Evolutionary conservation across 2,113 vertebrate genomes (phyloP).

Genomic region (Microtus montanus): DNA sequence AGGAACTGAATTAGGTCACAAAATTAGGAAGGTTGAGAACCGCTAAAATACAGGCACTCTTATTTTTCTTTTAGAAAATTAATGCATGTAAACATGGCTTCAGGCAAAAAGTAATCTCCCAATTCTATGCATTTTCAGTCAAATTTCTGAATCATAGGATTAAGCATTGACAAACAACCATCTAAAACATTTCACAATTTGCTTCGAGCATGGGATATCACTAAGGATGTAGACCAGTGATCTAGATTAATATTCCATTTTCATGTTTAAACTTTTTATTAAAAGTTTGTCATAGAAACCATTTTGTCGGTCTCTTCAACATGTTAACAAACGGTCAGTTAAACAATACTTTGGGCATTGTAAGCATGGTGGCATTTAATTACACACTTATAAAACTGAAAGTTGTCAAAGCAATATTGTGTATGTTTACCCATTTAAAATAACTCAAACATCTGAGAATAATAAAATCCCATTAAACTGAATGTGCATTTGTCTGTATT

Average conservation of each 20-base stretch:
- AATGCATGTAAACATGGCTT: constrained; percentile 56
- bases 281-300: constrained; percentile 66
- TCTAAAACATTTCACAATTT: constrained; percentile 72
- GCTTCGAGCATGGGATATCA: constrained; percentile 59
- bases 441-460: constrained; percentile 60
- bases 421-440: constrained; percentile 78
- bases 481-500: constrained; percentile 83
- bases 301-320: constrained; percentile 72
- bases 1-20: not conserved
- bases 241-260: constrained; percentile 52
- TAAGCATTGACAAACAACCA: constrained; percentile 33
- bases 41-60: not conserved
- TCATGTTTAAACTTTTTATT: constrained; percentile 54
- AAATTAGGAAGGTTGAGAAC: not conserved
- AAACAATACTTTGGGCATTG: constrained; percentile 59
- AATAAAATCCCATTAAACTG: constrained; percentile 83
- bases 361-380: constrained; percentile 77
- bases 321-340: constrained; percentile 64
- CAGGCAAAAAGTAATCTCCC: constrained; percentile 44
- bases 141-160: constrained; percentile 58
- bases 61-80: constrained; percentile 61
- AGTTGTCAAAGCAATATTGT: constrained; percentile 83
- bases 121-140: constrained; percentile 63
- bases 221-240: constrained; percentile 53
- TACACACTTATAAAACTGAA: constrained; percentile 75